Conservation (phyloP, 2,888 invertebrate species). For the Acholoe squamosa region DNA sequence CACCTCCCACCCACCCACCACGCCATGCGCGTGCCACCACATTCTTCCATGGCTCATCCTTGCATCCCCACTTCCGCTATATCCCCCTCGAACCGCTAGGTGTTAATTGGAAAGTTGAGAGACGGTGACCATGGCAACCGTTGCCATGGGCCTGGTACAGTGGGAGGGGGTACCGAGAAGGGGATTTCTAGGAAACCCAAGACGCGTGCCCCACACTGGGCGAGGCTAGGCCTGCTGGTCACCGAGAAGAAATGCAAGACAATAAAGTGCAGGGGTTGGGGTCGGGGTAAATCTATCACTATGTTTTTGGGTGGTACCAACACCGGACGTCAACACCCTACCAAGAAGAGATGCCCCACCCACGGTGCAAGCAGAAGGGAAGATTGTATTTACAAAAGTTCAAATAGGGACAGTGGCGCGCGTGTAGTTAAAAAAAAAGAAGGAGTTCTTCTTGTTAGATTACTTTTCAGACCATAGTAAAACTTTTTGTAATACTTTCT, state of each 20-base stretch:
- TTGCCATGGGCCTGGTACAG: neutral
- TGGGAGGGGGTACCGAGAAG: neutral
- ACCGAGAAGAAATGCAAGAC: constrained; percentile 24
- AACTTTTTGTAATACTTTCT: too few relatives aligned
- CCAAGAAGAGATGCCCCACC: neutral
- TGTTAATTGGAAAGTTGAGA: constrained; percentile 59
- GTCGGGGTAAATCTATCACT: neutral
- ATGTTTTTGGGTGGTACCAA: constrained; percentile 22
- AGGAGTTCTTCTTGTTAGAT: too few relatives aligned
- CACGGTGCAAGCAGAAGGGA: neutral
- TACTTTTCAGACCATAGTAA: too few relatives aligned
- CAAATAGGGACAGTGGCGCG: neutral
- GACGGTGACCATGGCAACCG: constrained; percentile 46
- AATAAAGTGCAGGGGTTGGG: constrained; percentile 14
- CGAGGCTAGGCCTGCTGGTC: neutral
- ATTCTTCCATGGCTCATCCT: constrained; percentile 3
- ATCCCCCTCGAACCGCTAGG: neutral
- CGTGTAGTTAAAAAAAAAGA: too few relatives aligned
- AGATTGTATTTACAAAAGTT: neutral
- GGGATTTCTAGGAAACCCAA: constrained; percentile 40
- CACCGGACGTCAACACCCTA: constrained; percentile 18
- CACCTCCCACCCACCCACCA: neutral
- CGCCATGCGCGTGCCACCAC: constrained; percentile 33
- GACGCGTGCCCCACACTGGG: neutral
- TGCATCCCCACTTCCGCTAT: constrained; percentile 28